These are phyloP conservation scores for Nomada fucata DNA, from an alignment of 2,888 invertebrate genomes.

Conservation along the genomic window DNA sequence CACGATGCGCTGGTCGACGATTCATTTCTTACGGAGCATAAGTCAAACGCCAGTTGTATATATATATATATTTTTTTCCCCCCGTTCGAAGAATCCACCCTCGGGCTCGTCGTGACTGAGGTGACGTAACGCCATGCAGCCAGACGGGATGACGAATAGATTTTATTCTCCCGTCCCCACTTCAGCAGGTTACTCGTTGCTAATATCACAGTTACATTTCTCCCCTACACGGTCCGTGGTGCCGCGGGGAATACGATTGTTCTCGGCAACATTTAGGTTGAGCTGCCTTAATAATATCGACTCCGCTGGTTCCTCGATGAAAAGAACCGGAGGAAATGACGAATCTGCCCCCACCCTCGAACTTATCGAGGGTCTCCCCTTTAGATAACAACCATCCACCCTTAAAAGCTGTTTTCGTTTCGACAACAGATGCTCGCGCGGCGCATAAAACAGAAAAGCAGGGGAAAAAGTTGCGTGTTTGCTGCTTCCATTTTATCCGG, in stretches of 20 bases:
- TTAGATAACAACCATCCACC: background rate
- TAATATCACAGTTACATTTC: constrained; percentile 42
- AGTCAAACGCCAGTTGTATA: constrained; percentile 54
- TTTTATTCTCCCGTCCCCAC: constrained; percentile 47
- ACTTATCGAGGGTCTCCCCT: background rate
- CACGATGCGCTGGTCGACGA: constrained; percentile 31
- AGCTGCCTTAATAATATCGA: background rate
- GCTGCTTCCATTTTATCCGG: background rate
- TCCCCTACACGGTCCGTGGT: background rate
- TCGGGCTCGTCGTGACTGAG: constrained; percentile 47
- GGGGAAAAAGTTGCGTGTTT: background rate
- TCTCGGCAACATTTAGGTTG: background rate
- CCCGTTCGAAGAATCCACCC: constrained; percentile 59
- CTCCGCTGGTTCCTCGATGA: background rate
- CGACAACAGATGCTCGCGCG: constrained; percentile 9
- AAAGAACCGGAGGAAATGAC: background rate
- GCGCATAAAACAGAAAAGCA: constrained; percentile 10
- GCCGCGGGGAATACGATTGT: background rate
- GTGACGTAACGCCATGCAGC: constrained; percentile 42
- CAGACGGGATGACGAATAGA: constrained; percentile 70
- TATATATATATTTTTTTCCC: constrained; percentile 43
- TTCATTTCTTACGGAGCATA: constrained; percentile 50
- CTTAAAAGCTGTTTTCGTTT: constrained; percentile 2
- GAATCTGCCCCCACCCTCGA: background rate
- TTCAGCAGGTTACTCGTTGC: constrained; percentile 50